These are phyloP conservation scores for Magallana gigas DNA, from an alignment of 1,140 invertebrate genomes.

Conservation along the genomic window DNA sequence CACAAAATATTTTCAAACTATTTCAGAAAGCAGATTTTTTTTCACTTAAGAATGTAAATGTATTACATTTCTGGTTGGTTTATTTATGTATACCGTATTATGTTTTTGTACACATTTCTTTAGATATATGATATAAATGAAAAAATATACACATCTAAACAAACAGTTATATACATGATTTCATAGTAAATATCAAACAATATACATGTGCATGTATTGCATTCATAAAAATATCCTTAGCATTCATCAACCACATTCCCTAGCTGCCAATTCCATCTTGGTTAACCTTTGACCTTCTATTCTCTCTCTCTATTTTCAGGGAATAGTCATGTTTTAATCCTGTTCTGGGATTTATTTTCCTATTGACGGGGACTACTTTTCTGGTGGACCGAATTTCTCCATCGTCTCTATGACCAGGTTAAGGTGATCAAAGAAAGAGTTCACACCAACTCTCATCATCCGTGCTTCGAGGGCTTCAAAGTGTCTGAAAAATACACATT, in stretches of 20 bases:
- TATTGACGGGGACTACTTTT: background rate
- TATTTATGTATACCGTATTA: no score
- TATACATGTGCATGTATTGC: background rate
- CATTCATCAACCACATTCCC: background rate
- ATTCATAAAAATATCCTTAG: background rate
- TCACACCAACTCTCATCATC: conserved; percentile 85
- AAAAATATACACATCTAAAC: no score
- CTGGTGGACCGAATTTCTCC: conserved; percentile 82
- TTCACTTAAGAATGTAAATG: no score
- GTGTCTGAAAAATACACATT: conserved; percentile 65
- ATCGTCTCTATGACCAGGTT: conserved; percentile 86
- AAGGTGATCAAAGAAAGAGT: conserved; percentile 87
- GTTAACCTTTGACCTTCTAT: background rate
- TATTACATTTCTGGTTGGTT: no score
- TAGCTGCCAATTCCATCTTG: background rate
- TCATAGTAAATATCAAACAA: background rate
- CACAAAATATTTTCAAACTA: no score
- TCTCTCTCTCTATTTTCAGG: no score
- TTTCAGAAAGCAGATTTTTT: no score
- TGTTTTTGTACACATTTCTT: no score
- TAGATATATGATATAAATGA: no score
- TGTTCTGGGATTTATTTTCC: background rate
- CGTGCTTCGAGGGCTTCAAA: conserved; percentile 83
- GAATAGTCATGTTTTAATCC: no score
- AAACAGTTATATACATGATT: no score